Base-by-base conservation (phyloP, 2,113 vertebrate genomes). In the Neomonachus schauinslandi region DNA sequence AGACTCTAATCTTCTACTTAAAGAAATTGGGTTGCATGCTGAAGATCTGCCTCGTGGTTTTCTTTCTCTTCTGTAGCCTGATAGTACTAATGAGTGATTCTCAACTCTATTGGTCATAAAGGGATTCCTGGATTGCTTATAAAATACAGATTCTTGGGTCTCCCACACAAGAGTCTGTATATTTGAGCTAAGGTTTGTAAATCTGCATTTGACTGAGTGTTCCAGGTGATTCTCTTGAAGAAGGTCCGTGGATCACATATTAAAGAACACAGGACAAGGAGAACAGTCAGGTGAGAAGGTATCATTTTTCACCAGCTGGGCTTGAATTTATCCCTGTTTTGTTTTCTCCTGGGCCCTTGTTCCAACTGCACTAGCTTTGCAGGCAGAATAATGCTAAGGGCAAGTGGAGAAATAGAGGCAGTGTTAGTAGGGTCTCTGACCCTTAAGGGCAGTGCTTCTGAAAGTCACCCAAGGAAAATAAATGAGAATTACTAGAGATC, bases 211-310 rank as follows among this genome's bases (percentile, higher is more conserved):
- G 22, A 42, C 15, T 12, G 14, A 63, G 7, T 42, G 2, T 21
- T 16, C 14, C 4, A 13, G 16, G 33, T 76, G 36, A 31, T 31
- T 36, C 14, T 84, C 57, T 80, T 31, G n/a, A 16, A 49, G 42
- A 90, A 53, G 10, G 3, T 26, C 39, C 1, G 0, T 21, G 74
- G 46, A 8, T 15, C 51, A 46, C 22, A 3, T 3, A 1, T 14
- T 53, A 26, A 65, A 28, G 80, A n/a, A 1, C 18, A 19, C 4
- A 5, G 15, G 33, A 4, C 26, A 26, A 28, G 7, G 24, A 7
- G 18, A 12, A 14, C 2, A 24, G 4, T n/a, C 11, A 3, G 28
- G 0, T 11, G 1, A 28, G 14, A 67, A 11, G 36, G 74, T 15
- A 11, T 4, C 49, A 1, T 42, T 86, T 65, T 72, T 53, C 18